A percentile compares a stretch with the other conserved stretches of the same genome.
These are phyloP conservation scores for Menura novaehollandiae DNA, from an alignment of 2,113 vertebrate species.

Conservation along the genomic window DNA sequence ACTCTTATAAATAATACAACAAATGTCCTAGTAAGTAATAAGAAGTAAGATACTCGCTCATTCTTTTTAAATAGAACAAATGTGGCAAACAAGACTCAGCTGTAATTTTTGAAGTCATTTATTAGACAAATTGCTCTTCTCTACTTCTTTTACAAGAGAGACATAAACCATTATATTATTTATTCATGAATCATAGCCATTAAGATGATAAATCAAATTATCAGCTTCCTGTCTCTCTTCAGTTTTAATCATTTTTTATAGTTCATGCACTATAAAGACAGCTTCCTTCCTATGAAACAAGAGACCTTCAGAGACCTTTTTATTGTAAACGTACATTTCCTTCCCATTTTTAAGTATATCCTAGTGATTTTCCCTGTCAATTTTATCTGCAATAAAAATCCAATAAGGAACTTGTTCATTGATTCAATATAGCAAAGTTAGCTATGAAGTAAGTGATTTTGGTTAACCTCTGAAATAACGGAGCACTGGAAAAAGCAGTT, in stretches of 20 bases:
- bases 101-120: conserved; percentile 58
- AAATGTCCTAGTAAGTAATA: conserved; percentile 67
- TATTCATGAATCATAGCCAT: conserved; percentile 82
- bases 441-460: conserved; percentile 48
- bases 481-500: not conserved
- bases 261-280: conserved; percentile 78
- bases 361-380: conserved; percentile 54
- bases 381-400: conserved; percentile 66
- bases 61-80: conserved; percentile 72
- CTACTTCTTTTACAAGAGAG: conserved; percentile 73
- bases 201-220: conserved; percentile 80
- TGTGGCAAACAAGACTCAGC: conserved; percentile 63
- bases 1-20: conserved; percentile 72
- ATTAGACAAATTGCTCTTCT: conserved; percentile 63
- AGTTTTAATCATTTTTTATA: conserved; percentile 78
- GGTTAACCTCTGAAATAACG: conserved; percentile 33
- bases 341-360: conserved; percentile 69
- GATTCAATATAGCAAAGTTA: conserved; percentile 51
- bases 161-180: conserved; percentile 74
- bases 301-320: conserved; percentile 71
- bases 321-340: conserved; percentile 67
- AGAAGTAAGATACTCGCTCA: conserved; percentile 54
- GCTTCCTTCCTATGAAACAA: conserved; percentile 80
- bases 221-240: conserved; percentile 75
- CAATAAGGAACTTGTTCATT: conserved; percentile 56